Conservation (phyloP, 2,113 vertebrate species). For the Charadrius vociferus region DNA sequence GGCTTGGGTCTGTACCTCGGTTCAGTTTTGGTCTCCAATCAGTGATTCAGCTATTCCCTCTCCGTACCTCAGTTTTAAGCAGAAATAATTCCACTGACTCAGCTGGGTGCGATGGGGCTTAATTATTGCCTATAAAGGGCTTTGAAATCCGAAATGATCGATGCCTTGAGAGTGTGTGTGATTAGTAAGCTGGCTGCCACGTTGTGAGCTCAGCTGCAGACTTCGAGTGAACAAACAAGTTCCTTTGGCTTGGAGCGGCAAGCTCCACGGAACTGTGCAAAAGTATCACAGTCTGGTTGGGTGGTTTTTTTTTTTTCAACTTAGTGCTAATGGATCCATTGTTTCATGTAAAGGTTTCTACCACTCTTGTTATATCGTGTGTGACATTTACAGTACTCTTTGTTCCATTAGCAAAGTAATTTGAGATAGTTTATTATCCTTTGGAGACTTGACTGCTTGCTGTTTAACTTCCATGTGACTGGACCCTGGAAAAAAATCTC, state of each 20-base stretch:
- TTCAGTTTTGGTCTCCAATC: neutral
- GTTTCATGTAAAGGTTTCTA: slow-evolving; percentile 21
- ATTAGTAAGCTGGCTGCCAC: neutral
- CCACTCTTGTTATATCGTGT: neutral
- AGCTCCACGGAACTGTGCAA: neutral
- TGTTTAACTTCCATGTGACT: slow-evolving; percentile 52
- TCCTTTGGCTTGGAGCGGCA: neutral
- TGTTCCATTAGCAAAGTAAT: slow-evolving; percentile 66
- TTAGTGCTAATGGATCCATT: slow-evolving; percentile 35
- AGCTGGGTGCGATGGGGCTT: neutral
- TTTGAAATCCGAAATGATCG: neutral
- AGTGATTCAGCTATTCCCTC: neutral
- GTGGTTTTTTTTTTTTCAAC: neutral
- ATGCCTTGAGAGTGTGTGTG: neutral
- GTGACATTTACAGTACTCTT: slow-evolving; percentile 61
- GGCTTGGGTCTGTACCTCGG: neutral
- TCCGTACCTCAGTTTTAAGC: neutral
- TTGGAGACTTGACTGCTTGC: slow-evolving; percentile 27
- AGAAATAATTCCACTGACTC: slow-evolving; percentile 17
- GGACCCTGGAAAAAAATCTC: neutral
- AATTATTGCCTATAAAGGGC: neutral
- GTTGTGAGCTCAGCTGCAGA: neutral
- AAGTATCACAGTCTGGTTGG: neutral
- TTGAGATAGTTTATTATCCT: slow-evolving; percentile 53
- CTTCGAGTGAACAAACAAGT: neutral